phyloP scores from a whole-genome alignment of 2,888 invertebrate genomes.

The Lathronympha strigana region DNA sequence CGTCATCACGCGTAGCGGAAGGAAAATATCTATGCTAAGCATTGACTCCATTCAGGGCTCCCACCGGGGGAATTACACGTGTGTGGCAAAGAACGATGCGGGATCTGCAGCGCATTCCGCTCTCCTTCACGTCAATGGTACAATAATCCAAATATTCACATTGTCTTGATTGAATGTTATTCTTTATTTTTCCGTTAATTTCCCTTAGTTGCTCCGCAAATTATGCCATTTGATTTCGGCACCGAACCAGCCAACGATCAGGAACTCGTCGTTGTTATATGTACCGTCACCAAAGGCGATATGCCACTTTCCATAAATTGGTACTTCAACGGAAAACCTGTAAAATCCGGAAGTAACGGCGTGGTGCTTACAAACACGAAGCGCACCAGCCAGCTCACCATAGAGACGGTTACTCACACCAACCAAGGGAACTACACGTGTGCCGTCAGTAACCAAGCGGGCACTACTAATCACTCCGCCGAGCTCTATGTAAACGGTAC shows the following conservation, averaged over 20 bases:
- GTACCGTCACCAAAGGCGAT: conserved; percentile 91
- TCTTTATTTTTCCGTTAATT: conserved; percentile 36
- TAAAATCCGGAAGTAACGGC: conserved; percentile 80
- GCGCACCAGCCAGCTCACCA: conserved; percentile 85
- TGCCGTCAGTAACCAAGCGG: conserved; percentile 85
- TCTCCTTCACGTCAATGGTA: conserved; percentile 78
- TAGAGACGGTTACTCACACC: conserved; percentile 84
- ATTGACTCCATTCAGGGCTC: conserved; percentile 80
- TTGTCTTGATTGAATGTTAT: conserved; percentile 32
- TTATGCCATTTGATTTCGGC: conserved; percentile 89
- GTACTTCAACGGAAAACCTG: conserved; percentile 82
- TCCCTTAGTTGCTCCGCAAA: conserved; percentile 87
- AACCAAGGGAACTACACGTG: conserved; percentile 87
- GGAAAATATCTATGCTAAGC: conserved; percentile 78
- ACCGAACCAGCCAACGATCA: conserved; percentile 87
- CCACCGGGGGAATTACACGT: conserved; percentile 81
- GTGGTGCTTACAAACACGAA: conserved; percentile 81
- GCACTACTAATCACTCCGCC: conserved; percentile 81
- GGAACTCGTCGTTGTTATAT: conserved; percentile 87
- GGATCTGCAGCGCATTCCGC: conserved; percentile 75
- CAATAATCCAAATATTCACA: conserved; percentile 14
- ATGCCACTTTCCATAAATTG: conserved; percentile 90
- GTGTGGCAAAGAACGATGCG: conserved; percentile 80
- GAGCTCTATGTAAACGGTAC: conserved; percentile 80
- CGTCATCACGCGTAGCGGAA: conserved; percentile 71